Conservation (phyloP, 1,140 invertebrate genomes). For the Drosophila truncata region DNA sequence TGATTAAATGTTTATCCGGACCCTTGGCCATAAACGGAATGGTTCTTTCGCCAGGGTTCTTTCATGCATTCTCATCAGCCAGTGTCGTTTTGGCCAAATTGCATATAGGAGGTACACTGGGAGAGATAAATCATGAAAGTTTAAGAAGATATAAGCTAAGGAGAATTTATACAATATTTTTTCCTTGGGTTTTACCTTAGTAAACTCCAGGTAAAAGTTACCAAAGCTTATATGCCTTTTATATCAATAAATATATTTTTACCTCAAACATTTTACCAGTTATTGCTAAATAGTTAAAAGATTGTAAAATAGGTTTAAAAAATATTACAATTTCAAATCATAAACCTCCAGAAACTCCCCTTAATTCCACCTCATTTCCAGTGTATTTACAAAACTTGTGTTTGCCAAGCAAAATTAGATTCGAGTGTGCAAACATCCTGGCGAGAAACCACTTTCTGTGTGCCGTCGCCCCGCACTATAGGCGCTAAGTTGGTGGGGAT, state of each 20-base stretch:
- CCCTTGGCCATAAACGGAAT: conserved; percentile 16
- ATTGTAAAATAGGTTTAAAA: neutral
- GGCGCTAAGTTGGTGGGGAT: conserved; percentile 70
- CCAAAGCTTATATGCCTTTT: neutral
- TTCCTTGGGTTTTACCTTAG: neutral
- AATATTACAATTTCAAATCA: neutral
- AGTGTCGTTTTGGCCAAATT: conserved; percentile 43
- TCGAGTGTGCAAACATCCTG: conserved; percentile 43
- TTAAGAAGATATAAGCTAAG: neutral
- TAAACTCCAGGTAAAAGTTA: neutral
- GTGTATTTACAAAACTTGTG: conserved; percentile 4
- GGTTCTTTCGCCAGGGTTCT: neutral
- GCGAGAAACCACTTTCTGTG: conserved; percentile 30
- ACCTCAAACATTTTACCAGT: accelerated
- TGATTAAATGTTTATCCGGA: conserved; percentile 47
- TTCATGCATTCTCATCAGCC: conserved; percentile 45
- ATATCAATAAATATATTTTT: neutral
- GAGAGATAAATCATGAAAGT: neutral
- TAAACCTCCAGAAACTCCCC: neutral
- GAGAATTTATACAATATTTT: neutral
- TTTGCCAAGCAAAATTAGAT: conserved; percentile 51
- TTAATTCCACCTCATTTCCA: neutral
- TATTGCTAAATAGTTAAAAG: neutral
- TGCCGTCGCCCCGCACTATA: conserved; percentile 46
- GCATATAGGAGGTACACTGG: conserved; percentile 24